These are phyloP conservation scores for Orchesellides sinensis DNA, from an alignment of 2,888 invertebrate genomes.

Conservation along the genomic window DNA sequence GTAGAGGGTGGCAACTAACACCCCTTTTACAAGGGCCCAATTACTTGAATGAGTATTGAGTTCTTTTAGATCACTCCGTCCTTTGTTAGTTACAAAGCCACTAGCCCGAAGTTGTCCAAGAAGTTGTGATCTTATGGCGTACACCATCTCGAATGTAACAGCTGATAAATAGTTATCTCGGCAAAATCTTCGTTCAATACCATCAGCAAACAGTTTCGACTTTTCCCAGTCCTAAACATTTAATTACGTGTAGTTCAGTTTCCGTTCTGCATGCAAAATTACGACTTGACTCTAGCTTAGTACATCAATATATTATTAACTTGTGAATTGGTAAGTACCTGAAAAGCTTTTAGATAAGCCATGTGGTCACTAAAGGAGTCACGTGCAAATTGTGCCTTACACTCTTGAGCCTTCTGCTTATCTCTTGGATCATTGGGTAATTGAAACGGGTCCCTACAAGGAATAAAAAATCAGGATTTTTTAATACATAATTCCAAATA, in stretches of 20 bases:
- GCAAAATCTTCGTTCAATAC: slow-evolving; percentile 78
- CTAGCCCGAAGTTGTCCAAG: slow-evolving; percentile 85
- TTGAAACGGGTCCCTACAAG: slow-evolving; percentile 86
- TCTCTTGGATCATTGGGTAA: slow-evolving; percentile 85
- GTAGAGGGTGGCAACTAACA: slow-evolving; percentile 91
- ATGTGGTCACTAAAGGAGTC: slow-evolving; percentile 93
- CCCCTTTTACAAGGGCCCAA: slow-evolving; percentile 95
- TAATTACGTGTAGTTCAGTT: not conserved
- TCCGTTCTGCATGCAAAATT: too few relatives aligned
- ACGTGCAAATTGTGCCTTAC: slow-evolving; percentile 84
- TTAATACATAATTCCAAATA: not conserved
- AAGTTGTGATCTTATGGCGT: slow-evolving; percentile 89
- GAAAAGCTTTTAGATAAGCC: slow-evolving; percentile 88
- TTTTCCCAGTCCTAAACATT: slow-evolving; percentile 77
- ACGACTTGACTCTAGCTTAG: too few relatives aligned
- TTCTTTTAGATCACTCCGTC: slow-evolving; percentile 83
- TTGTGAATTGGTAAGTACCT: too few relatives aligned
- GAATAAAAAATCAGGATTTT: too few relatives aligned
- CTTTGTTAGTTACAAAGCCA: slow-evolving; percentile 81
- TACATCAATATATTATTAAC: too few relatives aligned
- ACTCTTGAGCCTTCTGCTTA: slow-evolving; percentile 81
- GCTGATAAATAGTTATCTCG: slow-evolving; percentile 86
- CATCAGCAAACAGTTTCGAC: slow-evolving; percentile 75
- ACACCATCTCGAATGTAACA: slow-evolving; percentile 93
- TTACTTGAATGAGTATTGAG: slow-evolving; percentile 90